Evolutionary conservation across 1,140 invertebrate genomes (phyloP).

Genomic region (Piezodorus guildinii): DNA sequence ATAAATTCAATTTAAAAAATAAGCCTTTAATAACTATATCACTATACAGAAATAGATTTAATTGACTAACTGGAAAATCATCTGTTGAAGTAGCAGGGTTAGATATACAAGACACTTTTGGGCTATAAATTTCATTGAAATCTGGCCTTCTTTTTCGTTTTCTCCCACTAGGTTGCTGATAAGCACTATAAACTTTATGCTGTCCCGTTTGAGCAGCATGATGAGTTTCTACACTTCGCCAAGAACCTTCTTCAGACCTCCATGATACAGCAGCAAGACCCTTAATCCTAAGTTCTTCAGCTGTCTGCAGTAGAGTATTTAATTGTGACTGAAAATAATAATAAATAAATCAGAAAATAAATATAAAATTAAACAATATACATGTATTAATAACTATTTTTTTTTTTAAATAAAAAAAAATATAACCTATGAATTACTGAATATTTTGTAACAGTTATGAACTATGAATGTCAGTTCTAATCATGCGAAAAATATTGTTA

Average conservation of each 20-base stretch:
- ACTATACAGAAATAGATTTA: background rate
- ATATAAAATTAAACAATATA: background rate
- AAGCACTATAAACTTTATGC: background rate
- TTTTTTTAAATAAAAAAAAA: too few species aligned
- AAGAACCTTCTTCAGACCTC: constrained; percentile 34
- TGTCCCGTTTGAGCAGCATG: background rate
- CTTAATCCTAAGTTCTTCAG: constrained; percentile 82
- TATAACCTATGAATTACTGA: too few species aligned
- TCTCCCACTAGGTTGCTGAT: constrained; percentile 1
- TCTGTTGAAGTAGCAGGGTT: constrained; percentile 6
- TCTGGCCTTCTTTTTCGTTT: constrained; percentile 21
- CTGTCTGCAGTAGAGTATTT: constrained; percentile 75
- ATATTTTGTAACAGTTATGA: too few species aligned
- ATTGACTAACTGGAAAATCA: constrained; percentile 19
- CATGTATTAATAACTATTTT: too few species aligned
- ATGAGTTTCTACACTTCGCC: constrained; percentile 27
- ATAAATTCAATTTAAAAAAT: too few species aligned
- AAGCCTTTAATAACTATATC: too few species aligned
- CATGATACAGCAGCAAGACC: constrained; percentile 79
- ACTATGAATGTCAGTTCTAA: too few species aligned
- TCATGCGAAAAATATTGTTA: too few species aligned
- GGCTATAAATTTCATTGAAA: constrained; percentile 8
- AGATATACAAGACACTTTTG: constrained; percentile 19
- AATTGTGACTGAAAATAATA: constrained; percentile 54
- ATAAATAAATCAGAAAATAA: background rate